Conservation (phyloP, 2,888 invertebrate species). For the Orthosia cruda region DNA sequence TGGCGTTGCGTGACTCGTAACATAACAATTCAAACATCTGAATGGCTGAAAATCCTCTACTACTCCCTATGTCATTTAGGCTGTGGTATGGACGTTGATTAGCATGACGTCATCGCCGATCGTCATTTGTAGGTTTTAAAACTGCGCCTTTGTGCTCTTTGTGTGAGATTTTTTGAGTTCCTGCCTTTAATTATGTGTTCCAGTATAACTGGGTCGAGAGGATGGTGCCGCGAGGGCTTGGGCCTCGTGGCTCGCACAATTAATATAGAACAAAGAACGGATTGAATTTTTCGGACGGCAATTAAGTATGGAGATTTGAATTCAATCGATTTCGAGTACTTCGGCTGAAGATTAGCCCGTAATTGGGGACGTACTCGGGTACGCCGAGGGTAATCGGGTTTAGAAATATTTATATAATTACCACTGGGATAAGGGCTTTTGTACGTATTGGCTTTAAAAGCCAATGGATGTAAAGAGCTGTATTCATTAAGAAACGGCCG, state of each 20-base stretch:
- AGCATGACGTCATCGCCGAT: conserved; percentile 50
- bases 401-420: conserved; percentile 53
- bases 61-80: not conserved
- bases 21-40: not conserved
- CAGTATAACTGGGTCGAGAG: conserved; percentile 72
- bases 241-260: conserved; percentile 46
- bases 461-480: conserved; percentile 16
- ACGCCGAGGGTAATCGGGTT: conserved; percentile 34
- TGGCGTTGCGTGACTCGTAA: not conserved
- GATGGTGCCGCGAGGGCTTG: conserved; percentile 52
- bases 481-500: conserved; percentile 12
- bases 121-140: conserved; percentile 71
- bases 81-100: conserved; percentile 32
- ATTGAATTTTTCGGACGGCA: conserved; percentile 63
- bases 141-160: conserved; percentile 73
- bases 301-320: conserved; percentile 53
- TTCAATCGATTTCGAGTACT: conserved; percentile 44
- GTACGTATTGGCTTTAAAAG: conserved; percentile 23
- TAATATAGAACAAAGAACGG: conserved; percentile 65
- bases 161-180: conserved; percentile 76
- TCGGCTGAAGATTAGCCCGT: conserved; percentile 25
- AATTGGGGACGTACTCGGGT: conserved; percentile 36
- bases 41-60: not conserved
- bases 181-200: conserved; percentile 84
- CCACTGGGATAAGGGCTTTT: conserved; percentile 30